phyloP scores from a whole-genome alignment of 2,888 invertebrate species.

The Apotomis turbidana region DNA sequence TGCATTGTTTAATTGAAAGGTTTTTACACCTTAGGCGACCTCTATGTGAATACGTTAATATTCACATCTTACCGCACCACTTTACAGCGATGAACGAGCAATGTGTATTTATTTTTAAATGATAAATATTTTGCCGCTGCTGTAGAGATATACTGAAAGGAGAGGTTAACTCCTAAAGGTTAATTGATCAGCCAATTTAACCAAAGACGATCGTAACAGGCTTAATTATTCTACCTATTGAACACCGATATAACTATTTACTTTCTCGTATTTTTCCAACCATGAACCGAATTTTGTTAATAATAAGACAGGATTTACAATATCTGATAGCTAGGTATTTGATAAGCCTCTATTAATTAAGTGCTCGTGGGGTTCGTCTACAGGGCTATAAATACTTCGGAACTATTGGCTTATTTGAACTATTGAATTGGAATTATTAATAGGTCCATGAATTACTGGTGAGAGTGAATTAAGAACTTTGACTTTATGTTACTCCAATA shows the following conservation, averaged over 20 bases:
- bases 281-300: background rate
- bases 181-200: slow-evolving; percentile 12
- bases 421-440: slow-evolving; percentile 23
- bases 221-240: slow-evolving; percentile 15
- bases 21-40: too few species aligned
- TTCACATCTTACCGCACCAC: too few species aligned
- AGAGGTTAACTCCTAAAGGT: background rate
- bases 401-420: slow-evolving; percentile 14
- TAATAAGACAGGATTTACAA: background rate
- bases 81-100: too few species aligned
- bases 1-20: too few species aligned
- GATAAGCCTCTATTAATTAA: slow-evolving; percentile 9
- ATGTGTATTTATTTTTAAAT: too few species aligned
- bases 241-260: background rate
- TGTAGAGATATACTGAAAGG: too few species aligned
- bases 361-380: slow-evolving; percentile 13
- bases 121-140: too few species aligned
- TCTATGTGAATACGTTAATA: too few species aligned
- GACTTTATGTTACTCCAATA: background rate
- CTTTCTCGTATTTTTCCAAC: background rate
- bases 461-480: background rate
- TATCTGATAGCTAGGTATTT: slow-evolving; percentile 2
- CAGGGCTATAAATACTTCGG: slow-evolving; percentile 13
- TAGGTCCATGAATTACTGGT: background rate
- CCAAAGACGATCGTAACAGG: background rate